Conservation (phyloP, 2,113 vertebrate species). For the Neodontobutis hainanensis region DNA sequence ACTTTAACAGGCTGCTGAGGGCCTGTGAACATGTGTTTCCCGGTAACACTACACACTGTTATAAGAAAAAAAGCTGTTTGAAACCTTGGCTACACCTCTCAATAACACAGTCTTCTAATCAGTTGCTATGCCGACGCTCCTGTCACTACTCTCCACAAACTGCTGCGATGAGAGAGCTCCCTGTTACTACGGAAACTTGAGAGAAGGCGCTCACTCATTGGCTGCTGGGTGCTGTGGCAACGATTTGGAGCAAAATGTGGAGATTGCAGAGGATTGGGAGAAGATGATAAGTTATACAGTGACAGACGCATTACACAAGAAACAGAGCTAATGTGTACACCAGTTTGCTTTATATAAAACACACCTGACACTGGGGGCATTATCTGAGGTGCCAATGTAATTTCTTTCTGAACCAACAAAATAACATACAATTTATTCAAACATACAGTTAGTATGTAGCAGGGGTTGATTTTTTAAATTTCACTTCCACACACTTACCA, state of each 20-base stretch:
- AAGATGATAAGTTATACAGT: slow-evolving; percentile 20
- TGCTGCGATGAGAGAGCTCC: slow-evolving; percentile 50
- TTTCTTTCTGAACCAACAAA: too few relatives aligned
- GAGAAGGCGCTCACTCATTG: slow-evolving; percentile 57
- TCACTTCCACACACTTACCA: too few relatives aligned
- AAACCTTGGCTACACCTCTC: slow-evolving; percentile 14
- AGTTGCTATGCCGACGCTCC: slow-evolving; percentile 60
- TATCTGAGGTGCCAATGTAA: too few relatives aligned
- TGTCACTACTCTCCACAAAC: slow-evolving; percentile 54
- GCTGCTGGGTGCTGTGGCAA: slow-evolving; percentile 46
- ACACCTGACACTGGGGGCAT: too few relatives aligned
- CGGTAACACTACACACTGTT: neutral
- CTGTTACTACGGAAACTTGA: slow-evolving; percentile 77
- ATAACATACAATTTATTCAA: too few relatives aligned
- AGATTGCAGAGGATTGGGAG: slow-evolving; percentile 19
- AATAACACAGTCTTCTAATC: slow-evolving; percentile 42
- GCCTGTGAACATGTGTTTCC: too few relatives aligned
- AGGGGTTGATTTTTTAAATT: too few relatives aligned
- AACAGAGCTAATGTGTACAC: too few relatives aligned
- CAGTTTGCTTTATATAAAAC: too few relatives aligned
- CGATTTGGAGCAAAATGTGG: slow-evolving; percentile 45
- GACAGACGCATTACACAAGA: neutral
- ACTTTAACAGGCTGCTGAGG: too few relatives aligned
- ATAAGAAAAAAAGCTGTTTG: slow-evolving; percentile 1
- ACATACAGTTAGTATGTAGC: too few relatives aligned